Base-by-base conservation (phyloP, 2,797 vertebrate genomes). In the Coregonus ussuriensis region DNA sequence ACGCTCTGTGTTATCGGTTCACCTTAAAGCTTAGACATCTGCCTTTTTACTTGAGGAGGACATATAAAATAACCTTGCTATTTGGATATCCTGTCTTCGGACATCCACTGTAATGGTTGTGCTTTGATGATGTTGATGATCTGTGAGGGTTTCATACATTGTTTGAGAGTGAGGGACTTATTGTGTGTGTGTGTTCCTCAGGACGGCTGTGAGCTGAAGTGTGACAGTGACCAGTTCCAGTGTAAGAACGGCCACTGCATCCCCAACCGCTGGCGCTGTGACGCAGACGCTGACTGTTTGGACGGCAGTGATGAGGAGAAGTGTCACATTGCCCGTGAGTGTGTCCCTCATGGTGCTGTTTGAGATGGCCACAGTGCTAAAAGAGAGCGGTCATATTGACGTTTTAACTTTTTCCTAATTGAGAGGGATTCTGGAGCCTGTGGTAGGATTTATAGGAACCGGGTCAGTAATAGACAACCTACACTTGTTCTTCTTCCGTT, bases 211-310 rank as follows among this genome's bases (percentile, higher is more conserved):
- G 96, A 93, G 0, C 92, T 96, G 0, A 97, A 97, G 86, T 99
- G 97, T 4, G 97, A 99, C 82, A 95, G 92, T 0, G 96, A 98
- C 91, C 97, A 99, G 91, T 99, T 96, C 93, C 96, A 97, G 89
- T 99, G 98, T 90, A 96, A 96, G 90, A 99, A 95, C 0, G 95
- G 96, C 2, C 98, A 99, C 91, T 99, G 98, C 83, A 98, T 99
- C 84, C 97, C 98, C 4, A 93, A 97, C 78, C 96, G 96, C 90
- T 99, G 98, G 98, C 94, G 94, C 54, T 99, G 97, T 2, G 97
- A 99, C 0, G 95, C 95, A 0, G 98, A 99, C 0, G 94, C 96
- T 0, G 97, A 99, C 92, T 99, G 98, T 91, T 97, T 99, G 94
- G 98, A 99, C 0, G 95, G 97, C 84, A 98, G 96, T 0, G 98